Base-by-base conservation (phyloP, 2,888 invertebrate species). In the Invenusta paracnida region DNA sequence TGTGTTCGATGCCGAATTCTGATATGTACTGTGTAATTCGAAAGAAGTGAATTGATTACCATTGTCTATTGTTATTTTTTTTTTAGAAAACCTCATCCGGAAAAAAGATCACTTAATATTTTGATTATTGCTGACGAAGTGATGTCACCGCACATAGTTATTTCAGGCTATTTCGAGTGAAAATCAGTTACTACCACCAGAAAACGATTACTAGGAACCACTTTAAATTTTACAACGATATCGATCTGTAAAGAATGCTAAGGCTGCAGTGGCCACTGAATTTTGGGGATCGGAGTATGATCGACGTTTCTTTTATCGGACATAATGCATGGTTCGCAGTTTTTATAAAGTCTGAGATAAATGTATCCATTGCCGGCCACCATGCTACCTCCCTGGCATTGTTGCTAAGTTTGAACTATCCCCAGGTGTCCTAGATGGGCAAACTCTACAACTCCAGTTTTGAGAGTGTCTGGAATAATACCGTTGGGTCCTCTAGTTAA, bases 381-480 rank as follows among this genome's bases (percentile, higher is more conserved):
- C 85, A 84, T 67, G 30, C 67, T 29, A 30, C 5, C 27, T 84
- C 82, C 82, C 84, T 30, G n/a, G 28, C 67, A 82, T 67, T 83
- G 67, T 83, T 83, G 67, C 83, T 84, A 23, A 30, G 82, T 84
- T 27, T 84, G 30, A 30, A 67, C 82, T 25, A 84, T 25, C 1
- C 85, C 85, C n/a, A 29, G 85, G 82, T 84, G 85, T 30, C 84
- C 29, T 67, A 25, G 30, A 66, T 84, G 85, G 25, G 85, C 85
- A 25, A 84, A 27, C 28, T 84, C 11, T 1, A 84, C 31, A 17
- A 82, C 25, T 82, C 25, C n/a, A n/a, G 25, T 25, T 31, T 82
- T 67, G 17, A 84, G 81, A 11, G 25, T 25, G 23, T 67, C 85
- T 67, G 85, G 85, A 25, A 84, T 82, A 23, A 84, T 66, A 67